phyloP scores from a whole-genome alignment of 2,797 vertebrate genomes.

The Periparus ater region DNA sequence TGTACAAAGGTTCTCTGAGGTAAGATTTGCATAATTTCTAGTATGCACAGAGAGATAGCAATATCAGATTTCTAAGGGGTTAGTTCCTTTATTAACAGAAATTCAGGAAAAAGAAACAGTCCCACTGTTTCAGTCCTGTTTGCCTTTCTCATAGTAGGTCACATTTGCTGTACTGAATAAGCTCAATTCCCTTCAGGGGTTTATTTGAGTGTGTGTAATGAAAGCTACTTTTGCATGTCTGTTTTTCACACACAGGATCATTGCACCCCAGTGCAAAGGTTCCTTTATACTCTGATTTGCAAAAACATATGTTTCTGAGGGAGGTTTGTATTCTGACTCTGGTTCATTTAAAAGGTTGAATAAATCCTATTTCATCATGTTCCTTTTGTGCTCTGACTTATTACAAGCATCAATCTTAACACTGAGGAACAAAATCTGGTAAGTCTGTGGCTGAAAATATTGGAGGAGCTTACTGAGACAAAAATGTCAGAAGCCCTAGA shows the following conservation, averaged over 20 bases:
- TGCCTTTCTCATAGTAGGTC: background rate
- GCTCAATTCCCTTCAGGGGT: background rate
- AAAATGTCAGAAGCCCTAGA: background rate
- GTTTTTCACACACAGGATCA: background rate
- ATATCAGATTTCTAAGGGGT: background rate
- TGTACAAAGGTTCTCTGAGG: slow-evolving; percentile 98
- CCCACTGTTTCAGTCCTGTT: background rate
- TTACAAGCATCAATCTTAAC: background rate
- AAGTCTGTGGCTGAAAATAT: background rate
- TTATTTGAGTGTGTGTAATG: background rate
- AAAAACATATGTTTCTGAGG: background rate
- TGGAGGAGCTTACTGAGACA: background rate
- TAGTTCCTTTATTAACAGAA: background rate
- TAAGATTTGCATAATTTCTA: slow-evolving; percentile 63
- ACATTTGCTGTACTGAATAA: background rate
- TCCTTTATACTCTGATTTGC: background rate
- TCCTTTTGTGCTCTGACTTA: background rate
- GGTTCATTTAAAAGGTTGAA: background rate
- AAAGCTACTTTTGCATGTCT: background rate
- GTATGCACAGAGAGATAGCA: background rate
- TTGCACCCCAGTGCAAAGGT: background rate
- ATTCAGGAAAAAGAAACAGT: background rate
- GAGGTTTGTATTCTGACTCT: background rate
- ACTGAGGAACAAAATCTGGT: background rate
- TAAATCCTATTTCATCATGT: background rate